Percentiles rank a stretch among this genome's conserved stretches.
Conservation (phyloP, 2,113 vertebrate species). For the Odontesthes bonariensis region DNA sequence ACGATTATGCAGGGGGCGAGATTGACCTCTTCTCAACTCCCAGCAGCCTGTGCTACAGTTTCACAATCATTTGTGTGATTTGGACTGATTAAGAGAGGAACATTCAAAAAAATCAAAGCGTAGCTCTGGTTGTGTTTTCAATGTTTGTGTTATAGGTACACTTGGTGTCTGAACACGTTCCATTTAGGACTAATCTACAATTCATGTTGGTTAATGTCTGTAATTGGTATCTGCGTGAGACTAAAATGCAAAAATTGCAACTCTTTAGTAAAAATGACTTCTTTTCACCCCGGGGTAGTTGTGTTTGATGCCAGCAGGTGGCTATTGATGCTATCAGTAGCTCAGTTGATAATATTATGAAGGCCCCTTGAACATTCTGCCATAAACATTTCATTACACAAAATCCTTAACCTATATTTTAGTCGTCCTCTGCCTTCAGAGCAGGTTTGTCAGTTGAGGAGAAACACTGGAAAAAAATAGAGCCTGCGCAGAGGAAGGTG, state of each 20-base stretch:
- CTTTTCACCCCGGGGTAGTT: slow-evolving; percentile 22
- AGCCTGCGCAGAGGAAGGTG: slow-evolving; percentile 19
- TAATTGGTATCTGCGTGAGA: no score
- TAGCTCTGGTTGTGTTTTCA: background rate
- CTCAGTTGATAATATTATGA: slow-evolving; percentile 53
- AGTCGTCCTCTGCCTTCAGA: slow-evolving; percentile 37
- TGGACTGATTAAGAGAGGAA: slow-evolving; percentile 22
- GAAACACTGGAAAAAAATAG: slow-evolving; percentile 27
- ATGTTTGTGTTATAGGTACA: background rate
- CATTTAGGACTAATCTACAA: background rate
- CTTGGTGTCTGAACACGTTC: background rate
- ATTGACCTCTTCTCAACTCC: slow-evolving; percentile 72
- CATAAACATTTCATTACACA: slow-evolving; percentile 71
- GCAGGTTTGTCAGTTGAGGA: slow-evolving; percentile 20
- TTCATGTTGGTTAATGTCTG: background rate
- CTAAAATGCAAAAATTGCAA: background rate
- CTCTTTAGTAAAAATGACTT: background rate
- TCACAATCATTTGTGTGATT: slow-evolving; percentile 49
- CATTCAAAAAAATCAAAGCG: background rate
- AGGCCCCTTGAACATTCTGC: slow-evolving; percentile 49
- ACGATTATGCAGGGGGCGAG: slow-evolving; percentile 67
- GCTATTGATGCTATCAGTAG: slow-evolving; percentile 47
- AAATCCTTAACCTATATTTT: slow-evolving; percentile 64
- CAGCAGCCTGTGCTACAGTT: slow-evolving; percentile 54
- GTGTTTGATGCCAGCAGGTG: slow-evolving; percentile 36